Percentiles rank a stretch among this genome's conserved stretches.
phyloP scores from a whole-genome alignment of 2,797 vertebrate genomes.

The Mastacembelus armatus region DNA sequence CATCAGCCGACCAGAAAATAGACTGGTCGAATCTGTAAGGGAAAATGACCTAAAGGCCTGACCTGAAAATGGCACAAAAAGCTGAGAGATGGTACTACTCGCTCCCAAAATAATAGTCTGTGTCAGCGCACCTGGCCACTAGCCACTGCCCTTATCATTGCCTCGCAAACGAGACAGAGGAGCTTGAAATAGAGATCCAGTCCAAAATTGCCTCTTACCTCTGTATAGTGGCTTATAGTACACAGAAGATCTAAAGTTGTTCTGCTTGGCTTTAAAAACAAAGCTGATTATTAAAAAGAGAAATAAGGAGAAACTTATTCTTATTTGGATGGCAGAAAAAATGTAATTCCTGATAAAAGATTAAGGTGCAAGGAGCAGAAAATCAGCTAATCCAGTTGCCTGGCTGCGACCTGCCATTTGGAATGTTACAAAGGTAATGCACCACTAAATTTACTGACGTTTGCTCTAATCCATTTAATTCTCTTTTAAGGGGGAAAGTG shows the following conservation, averaged over 20 bases:
- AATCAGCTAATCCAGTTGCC: slow-evolving; percentile 68
- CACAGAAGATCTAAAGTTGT: slow-evolving; percentile 36
- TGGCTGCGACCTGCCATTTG: slow-evolving; percentile 70
- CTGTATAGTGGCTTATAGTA: slow-evolving; percentile 25
- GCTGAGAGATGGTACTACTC: slow-evolving; percentile 70
- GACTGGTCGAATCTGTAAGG: slow-evolving; percentile 78
- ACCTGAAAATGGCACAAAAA: slow-evolving; percentile 83
- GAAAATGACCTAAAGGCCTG: slow-evolving; percentile 81
- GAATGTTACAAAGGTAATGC: slow-evolving; percentile 75
- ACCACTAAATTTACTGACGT: slow-evolving; percentile 81
- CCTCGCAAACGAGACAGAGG: slow-evolving; percentile 61
- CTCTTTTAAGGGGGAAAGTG: slow-evolving; percentile 80
- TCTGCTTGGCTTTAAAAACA: slow-evolving; percentile 48
- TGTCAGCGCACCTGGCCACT: slow-evolving; percentile 78
- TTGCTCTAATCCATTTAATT: slow-evolving; percentile 85
- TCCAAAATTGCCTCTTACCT: slow-evolving; percentile 39
- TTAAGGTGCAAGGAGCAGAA: slow-evolving; percentile 49
- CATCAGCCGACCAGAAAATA: slow-evolving; percentile 76
- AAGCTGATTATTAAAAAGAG: slow-evolving; percentile 47
- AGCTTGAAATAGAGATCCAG: slow-evolving; percentile 45
- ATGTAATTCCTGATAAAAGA: slow-evolving; percentile 58
- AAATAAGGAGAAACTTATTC: slow-evolving; percentile 54
- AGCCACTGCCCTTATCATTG: slow-evolving; percentile 70
- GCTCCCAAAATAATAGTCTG: slow-evolving; percentile 77
- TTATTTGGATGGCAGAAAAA: slow-evolving; percentile 39